These are phyloP conservation scores for Plumapathes pennacea DNA, from an alignment of 92 coral and sea anemone species.

Conservation along the genomic window DNA sequence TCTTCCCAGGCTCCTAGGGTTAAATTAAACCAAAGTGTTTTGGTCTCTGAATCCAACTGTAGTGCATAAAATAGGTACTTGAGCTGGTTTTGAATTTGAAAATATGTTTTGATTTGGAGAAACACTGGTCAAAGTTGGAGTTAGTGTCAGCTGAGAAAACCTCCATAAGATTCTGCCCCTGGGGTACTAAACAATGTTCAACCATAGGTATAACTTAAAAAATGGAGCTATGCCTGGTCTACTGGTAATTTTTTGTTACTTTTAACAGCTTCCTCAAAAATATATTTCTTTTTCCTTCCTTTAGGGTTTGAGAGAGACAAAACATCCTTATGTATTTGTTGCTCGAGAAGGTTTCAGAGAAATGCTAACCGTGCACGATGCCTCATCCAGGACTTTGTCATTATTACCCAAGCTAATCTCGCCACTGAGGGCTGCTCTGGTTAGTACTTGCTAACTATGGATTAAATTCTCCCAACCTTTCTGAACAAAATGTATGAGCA, in stretches of 20 bases:
- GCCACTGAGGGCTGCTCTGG: conserved; percentile 90
- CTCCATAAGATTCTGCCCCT: too few relatives aligned
- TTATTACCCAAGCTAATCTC: conserved; percentile 69
- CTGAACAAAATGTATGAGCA: background rate
- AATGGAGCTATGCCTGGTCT: too few relatives aligned
- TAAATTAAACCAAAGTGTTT: background rate
- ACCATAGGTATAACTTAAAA: too few relatives aligned
- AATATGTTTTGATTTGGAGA: too few relatives aligned
- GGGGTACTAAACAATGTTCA: too few relatives aligned
- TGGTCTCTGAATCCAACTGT: too few relatives aligned
- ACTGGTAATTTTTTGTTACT: background rate
- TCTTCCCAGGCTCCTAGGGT: background rate
- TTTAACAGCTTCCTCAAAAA: background rate
- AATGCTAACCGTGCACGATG: conserved; percentile 86
- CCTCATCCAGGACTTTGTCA: conserved; percentile 64
- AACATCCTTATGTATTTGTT: conserved; percentile 88
- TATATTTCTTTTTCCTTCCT: background rate
- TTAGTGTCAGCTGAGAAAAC: too few relatives aligned
- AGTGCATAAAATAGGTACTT: too few relatives aligned
- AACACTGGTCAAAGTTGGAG: too few relatives aligned
- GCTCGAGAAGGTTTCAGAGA: conserved; percentile 90
- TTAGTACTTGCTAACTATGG: conserved; percentile 26
- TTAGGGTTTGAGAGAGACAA: conserved; percentile 91
- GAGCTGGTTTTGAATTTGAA: too few relatives aligned
- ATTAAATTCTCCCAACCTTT: background rate